Evolutionary conservation across 2,113 vertebrate genomes (phyloP).

Genomic region (Riparia riparia): DNA sequence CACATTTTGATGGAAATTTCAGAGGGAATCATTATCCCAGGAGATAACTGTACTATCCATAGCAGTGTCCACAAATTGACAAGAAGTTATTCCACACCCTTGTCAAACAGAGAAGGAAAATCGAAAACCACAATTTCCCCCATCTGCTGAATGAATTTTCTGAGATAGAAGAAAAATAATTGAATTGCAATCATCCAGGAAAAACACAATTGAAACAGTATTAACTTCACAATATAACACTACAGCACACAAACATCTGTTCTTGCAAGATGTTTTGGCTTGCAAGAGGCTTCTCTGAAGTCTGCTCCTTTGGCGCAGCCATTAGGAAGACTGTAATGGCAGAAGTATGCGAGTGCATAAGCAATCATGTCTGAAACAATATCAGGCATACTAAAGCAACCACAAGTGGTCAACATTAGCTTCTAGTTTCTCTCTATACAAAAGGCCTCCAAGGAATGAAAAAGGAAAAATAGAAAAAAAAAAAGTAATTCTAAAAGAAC

Average conservation of each 20-base stretch:
- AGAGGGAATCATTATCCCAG: constrained; percentile 30
- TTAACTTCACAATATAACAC: constrained; percentile 5
- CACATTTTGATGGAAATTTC: constrained; percentile 38
- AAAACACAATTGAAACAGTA: constrained; percentile 4
- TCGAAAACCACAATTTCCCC: neutral
- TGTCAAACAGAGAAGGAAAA: constrained; percentile 13
- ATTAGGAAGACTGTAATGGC: neutral
- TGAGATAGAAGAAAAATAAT: constrained; percentile 36
- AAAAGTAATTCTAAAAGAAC: neutral
- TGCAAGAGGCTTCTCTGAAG: neutral
- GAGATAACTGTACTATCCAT: neutral
- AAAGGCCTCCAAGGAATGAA: neutral
- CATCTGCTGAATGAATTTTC: constrained; percentile 35
- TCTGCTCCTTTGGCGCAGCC: neutral
- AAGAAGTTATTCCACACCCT: constrained; percentile 15
- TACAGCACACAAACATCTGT: constrained; percentile 1
- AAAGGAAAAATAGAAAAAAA: neutral
- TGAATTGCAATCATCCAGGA: constrained; percentile 43
- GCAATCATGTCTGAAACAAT: neutral
- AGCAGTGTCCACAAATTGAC: neutral
- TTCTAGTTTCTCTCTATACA: neutral
- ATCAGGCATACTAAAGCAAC: neutral
- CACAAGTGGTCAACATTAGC: neutral
- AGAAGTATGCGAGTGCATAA: neutral
- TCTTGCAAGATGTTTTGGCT: neutral